Percentiles rank a stretch among this genome's conserved stretches.
These are phyloP conservation scores for Malurus melanocephalus DNA, from an alignment of 2,113 vertebrate genomes.

Conservation along the genomic window DNA sequence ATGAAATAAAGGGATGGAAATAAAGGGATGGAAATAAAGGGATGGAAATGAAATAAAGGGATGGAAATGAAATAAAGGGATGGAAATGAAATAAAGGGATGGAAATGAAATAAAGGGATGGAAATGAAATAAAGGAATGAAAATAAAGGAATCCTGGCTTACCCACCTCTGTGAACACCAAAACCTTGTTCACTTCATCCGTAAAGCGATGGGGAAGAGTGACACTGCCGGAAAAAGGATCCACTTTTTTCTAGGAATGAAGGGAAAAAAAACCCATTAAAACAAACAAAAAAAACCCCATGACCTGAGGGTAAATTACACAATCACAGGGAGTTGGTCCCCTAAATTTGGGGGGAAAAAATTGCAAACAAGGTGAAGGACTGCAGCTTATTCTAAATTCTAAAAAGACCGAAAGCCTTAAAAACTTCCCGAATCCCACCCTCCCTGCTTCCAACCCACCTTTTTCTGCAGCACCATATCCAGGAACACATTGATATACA, in stretches of 20 bases:
- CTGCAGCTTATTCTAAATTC: neutral
- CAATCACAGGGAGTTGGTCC: fast-evolving
- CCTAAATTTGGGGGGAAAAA: too few relatives aligned
- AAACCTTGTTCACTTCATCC: conserved; percentile 78
- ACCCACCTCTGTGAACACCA: conserved; percentile 89
- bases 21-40: neutral
- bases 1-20: neutral
- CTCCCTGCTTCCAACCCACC: conserved; percentile 52
- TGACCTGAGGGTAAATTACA: fast-evolving
- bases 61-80: neutral
- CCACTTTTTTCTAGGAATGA: conserved; percentile 82
- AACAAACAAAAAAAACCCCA: neutral
- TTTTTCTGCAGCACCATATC: conserved; percentile 90
- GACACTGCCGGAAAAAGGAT: conserved; percentile 79
- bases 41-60: neutral
- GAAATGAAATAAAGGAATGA: neutral
- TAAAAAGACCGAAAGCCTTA: neutral
- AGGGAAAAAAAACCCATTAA: neutral
- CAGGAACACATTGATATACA: conserved; percentile 81
- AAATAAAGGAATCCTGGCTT: neutral
- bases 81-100: neutral
- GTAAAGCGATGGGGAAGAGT: conserved; percentile 78
- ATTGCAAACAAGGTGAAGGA: neutral
- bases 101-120: neutral
- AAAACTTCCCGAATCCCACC: fast-evolving